A percentile compares a stretch with the other conserved stretches of the same genome.
Evolutionary conservation across 1,140 invertebrate genomes (phyloP).

Genomic region (Platyura marginata): DNA sequence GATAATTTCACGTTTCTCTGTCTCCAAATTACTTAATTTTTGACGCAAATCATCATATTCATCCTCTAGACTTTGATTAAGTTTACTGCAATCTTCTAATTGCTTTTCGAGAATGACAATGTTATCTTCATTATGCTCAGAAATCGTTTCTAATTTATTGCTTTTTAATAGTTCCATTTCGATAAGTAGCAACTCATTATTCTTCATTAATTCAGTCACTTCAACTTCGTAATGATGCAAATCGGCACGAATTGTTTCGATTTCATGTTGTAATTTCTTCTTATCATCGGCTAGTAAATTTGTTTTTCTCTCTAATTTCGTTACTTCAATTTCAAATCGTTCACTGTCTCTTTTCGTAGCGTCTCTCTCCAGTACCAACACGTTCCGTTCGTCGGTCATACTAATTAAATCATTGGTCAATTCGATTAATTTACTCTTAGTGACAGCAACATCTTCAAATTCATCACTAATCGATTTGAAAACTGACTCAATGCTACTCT

Average conservation of each 20-base stretch:
- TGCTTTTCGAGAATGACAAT: slow-evolving; percentile 35
- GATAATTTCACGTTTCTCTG: slow-evolving; percentile 26
- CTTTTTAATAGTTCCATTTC: slow-evolving; percentile 38
- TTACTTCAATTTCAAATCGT: slow-evolving; percentile 1
- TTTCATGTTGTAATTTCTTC: slow-evolving; percentile 24
- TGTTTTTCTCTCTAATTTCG: slow-evolving; percentile 1
- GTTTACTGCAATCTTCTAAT: slow-evolving; percentile 31
- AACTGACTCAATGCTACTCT: slow-evolving; percentile 18
- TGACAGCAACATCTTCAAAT: no score
- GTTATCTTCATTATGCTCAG: slow-evolving; percentile 44
- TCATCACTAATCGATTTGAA: slow-evolving; percentile 20
- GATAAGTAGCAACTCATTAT: slow-evolving; percentile 40
- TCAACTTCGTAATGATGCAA: slow-evolving; percentile 38
- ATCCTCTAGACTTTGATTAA: slow-evolving; percentile 28
- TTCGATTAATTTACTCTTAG: slow-evolving; percentile 14
- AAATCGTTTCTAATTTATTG: slow-evolving; percentile 41
- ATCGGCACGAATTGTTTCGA: slow-evolving; percentile 34
- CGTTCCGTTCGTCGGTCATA: slow-evolving; percentile 14
- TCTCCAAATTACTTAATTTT: slow-evolving; percentile 19
- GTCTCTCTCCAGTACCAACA: slow-evolving; percentile 14
- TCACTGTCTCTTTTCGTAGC: no score
- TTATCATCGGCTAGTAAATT: no score
- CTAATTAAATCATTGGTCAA: slow-evolving; percentile 20
- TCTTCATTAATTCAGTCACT: slow-evolving; percentile 40
- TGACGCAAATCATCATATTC: slow-evolving; percentile 24